These are phyloP conservation scores for Schizopygopsis malacanthus DNA, from an alignment of 2,797 vertebrate genomes.

Conservation along the genomic window DNA sequence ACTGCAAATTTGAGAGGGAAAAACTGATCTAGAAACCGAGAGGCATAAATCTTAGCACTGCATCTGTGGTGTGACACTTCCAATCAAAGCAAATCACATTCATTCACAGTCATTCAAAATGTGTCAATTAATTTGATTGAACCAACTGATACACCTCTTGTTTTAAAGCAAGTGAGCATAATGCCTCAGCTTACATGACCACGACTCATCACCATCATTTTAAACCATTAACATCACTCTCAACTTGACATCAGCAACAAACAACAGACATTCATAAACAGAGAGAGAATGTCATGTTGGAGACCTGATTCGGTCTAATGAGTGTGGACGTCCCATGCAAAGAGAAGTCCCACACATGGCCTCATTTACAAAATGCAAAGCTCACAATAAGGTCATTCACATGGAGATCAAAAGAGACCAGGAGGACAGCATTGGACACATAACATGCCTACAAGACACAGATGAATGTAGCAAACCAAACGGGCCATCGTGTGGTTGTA, in stretches of 20 bases:
- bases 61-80: not conserved
- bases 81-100: not conserved
- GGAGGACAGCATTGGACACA: conserved; percentile 22
- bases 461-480: conserved; percentile 8
- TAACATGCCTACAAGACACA: not conserved
- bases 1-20: not conserved
- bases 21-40: not conserved
- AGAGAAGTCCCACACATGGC: not conserved
- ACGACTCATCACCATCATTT: conserved; percentile 20
- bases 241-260: conserved; percentile 27
- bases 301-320: conserved; percentile 19
- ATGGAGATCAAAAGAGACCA: conserved; percentile 37
- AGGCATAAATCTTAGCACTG: not conserved
- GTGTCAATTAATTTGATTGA: not conserved
- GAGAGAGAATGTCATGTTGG: not conserved
- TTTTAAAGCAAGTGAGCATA: not conserved
- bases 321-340: not conserved
- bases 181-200: not conserved
- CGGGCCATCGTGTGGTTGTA: not conserved
- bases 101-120: not conserved
- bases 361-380: conserved; percentile 34
- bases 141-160: not conserved
- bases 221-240: conserved; percentile 38
- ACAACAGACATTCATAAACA: conserved; percentile 27
- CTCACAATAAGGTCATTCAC: conserved; percentile 46